Base-by-base conservation (phyloP, 92 coral and sea anemone species). In the Siderastrea siderea region DNA sequence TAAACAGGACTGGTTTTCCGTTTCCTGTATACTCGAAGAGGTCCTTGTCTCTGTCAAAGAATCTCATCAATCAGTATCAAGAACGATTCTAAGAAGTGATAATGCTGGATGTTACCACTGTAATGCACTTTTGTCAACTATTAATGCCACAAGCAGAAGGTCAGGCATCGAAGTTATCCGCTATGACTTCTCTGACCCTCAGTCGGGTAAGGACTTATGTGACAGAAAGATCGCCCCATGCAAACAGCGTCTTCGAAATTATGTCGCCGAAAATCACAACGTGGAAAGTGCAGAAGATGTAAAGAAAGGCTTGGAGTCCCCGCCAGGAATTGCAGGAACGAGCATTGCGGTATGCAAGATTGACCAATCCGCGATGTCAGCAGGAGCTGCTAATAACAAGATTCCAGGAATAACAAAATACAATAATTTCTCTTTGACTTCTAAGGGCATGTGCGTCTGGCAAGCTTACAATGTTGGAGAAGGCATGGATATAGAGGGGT, bases 101-200 rank as follows among this genome's bases (percentile, higher is more conserved):
- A 90, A 90, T 75, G 87, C 87, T 8, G 90, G 90, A 15, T 90
- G 93, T 78, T 90, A 86, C 72, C 93, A 86, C 58, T 73, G 82
- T 51, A 46, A 14, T 45, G 70, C 79, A 17, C 93, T 90, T 13
- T 79, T 90, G 90, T 68, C 88, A n/a, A 90, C 93, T 47, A 80
- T 91, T 38, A 77, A 84, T 53, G 43, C 78, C 49, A 60, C 74
- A 9, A 84, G 88, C 74, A 79, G 48, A 48, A n/a, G 88, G 19
- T 47, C 81, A 13, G 91, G 88, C 16, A 74, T 91, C 15, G 90
- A 85, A 49, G 87, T 85, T 5, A 81, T 86, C 44, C 71, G 88
- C 14, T 86, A 75, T 58, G 91, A 86, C 77, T 81, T 86, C 68
- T 91, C 88, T 48, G 94, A 86, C 71, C 87, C 90, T 3, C 89